phyloP scores from a whole-genome alignment of 1,140 invertebrate species.

The Papilio helenus region DNA sequence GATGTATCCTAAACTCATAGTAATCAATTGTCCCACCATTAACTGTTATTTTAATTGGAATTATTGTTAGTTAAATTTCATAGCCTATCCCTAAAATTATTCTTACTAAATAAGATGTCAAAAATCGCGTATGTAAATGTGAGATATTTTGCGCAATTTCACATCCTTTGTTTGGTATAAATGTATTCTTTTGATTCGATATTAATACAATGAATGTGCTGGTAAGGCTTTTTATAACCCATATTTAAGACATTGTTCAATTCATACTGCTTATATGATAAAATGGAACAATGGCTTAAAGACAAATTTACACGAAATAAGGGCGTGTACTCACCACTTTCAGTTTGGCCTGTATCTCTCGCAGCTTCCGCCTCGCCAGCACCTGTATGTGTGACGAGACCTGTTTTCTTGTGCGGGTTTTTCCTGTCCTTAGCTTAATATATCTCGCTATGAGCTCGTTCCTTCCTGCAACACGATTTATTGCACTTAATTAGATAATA shows the following conservation, averaged over 20 bases:
- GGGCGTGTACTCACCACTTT: constrained; percentile 92
- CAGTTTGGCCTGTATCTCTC: constrained; percentile 98
- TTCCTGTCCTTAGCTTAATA: constrained; percentile 99
- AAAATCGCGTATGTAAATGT: too few species aligned
- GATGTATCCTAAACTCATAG: neutral
- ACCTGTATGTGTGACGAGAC: constrained; percentile 99
- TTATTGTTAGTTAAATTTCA: neutral
- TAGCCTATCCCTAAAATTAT: too few species aligned
- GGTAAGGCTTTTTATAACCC: neutral
- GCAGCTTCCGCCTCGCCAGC: constrained; percentile 97
- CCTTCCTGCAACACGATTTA: constrained; percentile 89
- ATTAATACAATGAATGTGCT: neutral
- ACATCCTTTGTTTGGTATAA: neutral
- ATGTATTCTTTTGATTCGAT: neutral
- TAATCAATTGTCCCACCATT: neutral
- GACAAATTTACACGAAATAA: constrained; percentile 19
- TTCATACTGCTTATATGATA: constrained; percentile 1
- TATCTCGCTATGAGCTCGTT: constrained; percentile 99
- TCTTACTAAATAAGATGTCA: too few species aligned
- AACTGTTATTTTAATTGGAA: neutral
- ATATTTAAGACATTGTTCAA: neutral
- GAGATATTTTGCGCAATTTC: too few species aligned
- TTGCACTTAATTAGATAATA: constrained; percentile 30
- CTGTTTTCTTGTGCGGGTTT: constrained; percentile 99
- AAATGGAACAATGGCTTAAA: neutral